These are phyloP conservation scores for Anastrepha obliqua DNA, from an alignment of 1,140 invertebrate genomes.

Conservation along the genomic window DNA sequence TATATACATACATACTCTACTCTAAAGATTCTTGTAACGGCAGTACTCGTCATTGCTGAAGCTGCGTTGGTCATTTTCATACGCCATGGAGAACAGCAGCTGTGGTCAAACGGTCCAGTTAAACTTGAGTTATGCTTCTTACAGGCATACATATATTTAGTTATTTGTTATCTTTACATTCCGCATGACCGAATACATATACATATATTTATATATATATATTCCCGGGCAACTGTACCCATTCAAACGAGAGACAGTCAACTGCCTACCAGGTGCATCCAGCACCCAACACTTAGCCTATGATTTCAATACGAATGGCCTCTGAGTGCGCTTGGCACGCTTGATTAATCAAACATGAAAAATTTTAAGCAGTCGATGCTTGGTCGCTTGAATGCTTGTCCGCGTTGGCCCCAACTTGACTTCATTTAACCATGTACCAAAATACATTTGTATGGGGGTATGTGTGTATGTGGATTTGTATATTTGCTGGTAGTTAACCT, in stretches of 20 bases:
- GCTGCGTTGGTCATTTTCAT: neutral
- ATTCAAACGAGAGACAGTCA: neutral
- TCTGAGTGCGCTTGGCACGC: conserved; percentile 3
- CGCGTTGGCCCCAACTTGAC: conserved; percentile 38
- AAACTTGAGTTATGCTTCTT: neutral
- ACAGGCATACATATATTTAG: neutral
- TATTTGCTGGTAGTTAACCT: neutral
- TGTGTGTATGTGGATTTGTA: neutral
- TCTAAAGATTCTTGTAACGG: too few relatives aligned
- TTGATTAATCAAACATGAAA: conserved; percentile 52
- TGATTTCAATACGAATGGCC: neutral
- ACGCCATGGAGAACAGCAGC: neutral
- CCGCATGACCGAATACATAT: neutral
- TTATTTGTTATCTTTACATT: neutral
- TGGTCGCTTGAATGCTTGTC: neutral
- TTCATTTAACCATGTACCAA: conserved; percentile 13
- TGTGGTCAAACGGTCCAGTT: neutral
- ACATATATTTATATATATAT: neutral
- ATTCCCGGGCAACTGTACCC: neutral
- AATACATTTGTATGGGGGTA: neutral
- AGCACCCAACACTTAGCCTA: neutral
- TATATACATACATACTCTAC: too few relatives aligned
- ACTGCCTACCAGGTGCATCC: neutral
- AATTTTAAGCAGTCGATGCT: neutral
- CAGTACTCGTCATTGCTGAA: too few relatives aligned